These are phyloP conservation scores for Chelonus formosanus DNA, from an alignment of 2,888 invertebrate genomes.

Conservation along the genomic window DNA sequence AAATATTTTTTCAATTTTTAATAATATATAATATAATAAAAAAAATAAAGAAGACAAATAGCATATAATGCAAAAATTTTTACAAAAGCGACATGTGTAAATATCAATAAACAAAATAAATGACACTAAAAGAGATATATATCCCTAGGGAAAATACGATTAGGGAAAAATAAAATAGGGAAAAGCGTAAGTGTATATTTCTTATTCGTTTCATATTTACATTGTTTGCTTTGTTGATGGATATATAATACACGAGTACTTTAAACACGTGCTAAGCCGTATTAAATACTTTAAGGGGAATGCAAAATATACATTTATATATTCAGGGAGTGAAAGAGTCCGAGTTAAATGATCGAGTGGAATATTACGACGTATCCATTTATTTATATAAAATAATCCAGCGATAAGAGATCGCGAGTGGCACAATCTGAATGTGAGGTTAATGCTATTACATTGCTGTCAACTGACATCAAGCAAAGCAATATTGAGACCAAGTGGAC, in stretches of 20 bases:
- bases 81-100: no score
- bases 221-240: constrained; percentile 18
- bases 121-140: no score
- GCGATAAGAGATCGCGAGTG: constrained; percentile 49
- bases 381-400: constrained; percentile 63
- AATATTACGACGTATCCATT: constrained; percentile 50
- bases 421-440: background rate
- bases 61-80: no score
- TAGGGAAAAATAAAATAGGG: background rate
- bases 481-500: background rate
- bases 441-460: no score
- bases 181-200: background rate
- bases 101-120: no score
- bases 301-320: constrained; percentile 11
- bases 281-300: constrained; percentile 46
- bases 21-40: no score
- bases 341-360: constrained; percentile 6
- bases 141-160: background rate
- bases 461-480: background rate
- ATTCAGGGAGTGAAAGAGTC: background rate
- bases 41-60: no score
- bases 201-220: constrained; percentile 49
- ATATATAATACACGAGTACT: constrained; percentile 48
- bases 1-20: no score
- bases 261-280: constrained; percentile 47